Base-by-base conservation (phyloP, 1,140 invertebrate species). In the Holcopasites calliopsidis region DNA sequence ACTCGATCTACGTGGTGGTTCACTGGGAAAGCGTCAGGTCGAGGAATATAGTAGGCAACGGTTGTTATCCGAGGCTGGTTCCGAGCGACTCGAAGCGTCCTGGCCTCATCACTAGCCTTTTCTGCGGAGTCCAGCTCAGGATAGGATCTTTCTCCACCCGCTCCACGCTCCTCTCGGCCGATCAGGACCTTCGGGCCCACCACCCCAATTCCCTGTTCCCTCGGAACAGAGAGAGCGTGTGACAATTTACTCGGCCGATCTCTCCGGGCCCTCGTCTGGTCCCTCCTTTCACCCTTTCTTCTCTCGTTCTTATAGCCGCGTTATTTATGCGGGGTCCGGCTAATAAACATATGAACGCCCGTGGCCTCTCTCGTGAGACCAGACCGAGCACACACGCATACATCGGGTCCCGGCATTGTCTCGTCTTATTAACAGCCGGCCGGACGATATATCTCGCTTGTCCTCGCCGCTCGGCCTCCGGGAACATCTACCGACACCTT, bases 281-380 rank as follows among this genome's bases (percentile, higher is more conserved):
- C 40, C 58, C 35, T 47, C 58, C 76, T 64, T 65, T 65, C 70
- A 65, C 76, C 57, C 72, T 75, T 65, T 79, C 57, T 76, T 55
- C 71, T 86, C 79, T 72, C 77, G 49, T 85, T 87, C 86, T 88
- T 86, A 91, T 90, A 88, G 89, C 87, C 84, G 87, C 86, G 88
- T 91, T 91, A 92, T 91, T 92, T 91, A 91, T 92, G 89, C 90
- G 82, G 86, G 89, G 88, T 91, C 89, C 82, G 87, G 89, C 91
- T 91, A 92, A 92, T 92, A 92, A 92, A 91, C 90, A 92, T 91
- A 91, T 92, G 90, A 91, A 90, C 90, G 90, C 87, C 71, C 80
- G 68, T 77, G 75, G 65, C 71, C 69, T 62, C 72, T 74, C 76
- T 52, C 80, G 61, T 77, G 79, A 77, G 79, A 82, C 68, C 68